Evolutionary conservation across 2,113 vertebrate genomes (phyloP).

Genomic region (Pterocles burchelli): DNA sequence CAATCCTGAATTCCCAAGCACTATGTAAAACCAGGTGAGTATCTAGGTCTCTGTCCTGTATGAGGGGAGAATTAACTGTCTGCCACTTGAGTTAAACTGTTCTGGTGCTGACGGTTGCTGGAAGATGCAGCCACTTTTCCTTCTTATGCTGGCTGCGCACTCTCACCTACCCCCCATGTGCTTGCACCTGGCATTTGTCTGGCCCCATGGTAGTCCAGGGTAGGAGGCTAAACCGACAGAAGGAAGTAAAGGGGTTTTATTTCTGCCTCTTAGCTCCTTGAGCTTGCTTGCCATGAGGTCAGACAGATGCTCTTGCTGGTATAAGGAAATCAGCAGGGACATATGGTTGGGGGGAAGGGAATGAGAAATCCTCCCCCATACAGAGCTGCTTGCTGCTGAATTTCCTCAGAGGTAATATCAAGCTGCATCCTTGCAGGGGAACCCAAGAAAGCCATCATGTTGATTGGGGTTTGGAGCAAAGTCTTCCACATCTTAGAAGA

Average conservation of each 20-base stretch:
- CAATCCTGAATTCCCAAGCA: not conserved
- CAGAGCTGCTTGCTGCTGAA: not conserved
- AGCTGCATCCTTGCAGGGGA: not conserved
- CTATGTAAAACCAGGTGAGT: not conserved
- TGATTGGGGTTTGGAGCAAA: not conserved
- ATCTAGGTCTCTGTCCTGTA: not conserved
- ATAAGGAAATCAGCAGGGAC: not conserved
- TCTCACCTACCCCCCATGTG: not conserved
- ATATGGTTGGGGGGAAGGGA: conserved; percentile 41
- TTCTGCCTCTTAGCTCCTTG: not conserved
- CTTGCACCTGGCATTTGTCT: not conserved
- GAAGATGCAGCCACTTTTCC: not conserved
- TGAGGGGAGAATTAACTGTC: not conserved
- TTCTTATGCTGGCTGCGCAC: not conserved
- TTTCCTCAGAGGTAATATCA: not conserved
- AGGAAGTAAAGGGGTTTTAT: not conserved
- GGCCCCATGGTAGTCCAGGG: not conserved
- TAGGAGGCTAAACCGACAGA: not conserved
- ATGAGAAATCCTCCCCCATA: not conserved
- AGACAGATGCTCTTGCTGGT: not conserved
- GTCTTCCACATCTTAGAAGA: not conserved
- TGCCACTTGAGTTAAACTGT: not conserved
- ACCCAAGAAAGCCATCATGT: not conserved
- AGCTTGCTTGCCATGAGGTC: not conserved
- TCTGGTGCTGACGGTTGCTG: not conserved